phyloP scores from a whole-genome alignment of 2,113 vertebrate genomes.

The Cebus imitator region DNA sequence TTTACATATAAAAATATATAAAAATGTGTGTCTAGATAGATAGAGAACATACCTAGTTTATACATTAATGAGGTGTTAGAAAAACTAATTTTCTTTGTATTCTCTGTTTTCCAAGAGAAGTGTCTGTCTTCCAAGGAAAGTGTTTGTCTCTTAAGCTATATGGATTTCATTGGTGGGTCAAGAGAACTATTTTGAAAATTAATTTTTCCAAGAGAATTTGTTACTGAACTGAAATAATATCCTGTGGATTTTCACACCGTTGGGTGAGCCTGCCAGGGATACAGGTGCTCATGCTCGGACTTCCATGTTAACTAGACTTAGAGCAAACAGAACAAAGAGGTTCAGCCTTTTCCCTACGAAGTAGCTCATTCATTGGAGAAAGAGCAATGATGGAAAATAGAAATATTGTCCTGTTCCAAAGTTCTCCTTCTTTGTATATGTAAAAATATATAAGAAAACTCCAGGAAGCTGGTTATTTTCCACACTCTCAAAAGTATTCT shows the following conservation, averaged over 20 bases:
- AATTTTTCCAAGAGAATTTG: conserved; percentile 7
- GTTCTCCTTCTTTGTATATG: not conserved
- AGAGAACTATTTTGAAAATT: conserved; percentile 11
- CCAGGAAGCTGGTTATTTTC: not conserved
- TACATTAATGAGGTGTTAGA: not conserved
- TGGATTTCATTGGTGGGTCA: not conserved
- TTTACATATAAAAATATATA: no score
- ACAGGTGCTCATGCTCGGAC: not conserved
- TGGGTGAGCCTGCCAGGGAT: not conserved
- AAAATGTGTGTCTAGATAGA: no score
- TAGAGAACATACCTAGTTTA: no score
- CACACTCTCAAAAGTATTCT: not conserved
- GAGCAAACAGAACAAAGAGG: not conserved
- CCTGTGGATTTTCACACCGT: conserved; percentile 30
- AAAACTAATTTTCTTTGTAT: conserved; percentile 27
- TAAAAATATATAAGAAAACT: not conserved
- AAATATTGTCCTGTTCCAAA: not conserved
- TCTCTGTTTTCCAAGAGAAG: not conserved
- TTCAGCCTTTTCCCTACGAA: not conserved
- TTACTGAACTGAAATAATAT: conserved; percentile 23
- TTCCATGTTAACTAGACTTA: not conserved
- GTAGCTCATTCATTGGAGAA: not conserved
- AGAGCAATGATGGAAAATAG: not conserved
- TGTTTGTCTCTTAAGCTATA: not conserved
- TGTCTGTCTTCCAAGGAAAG: not conserved